Evolutionary conservation across 2,113 vertebrate species (phyloP).

Genomic region (Motacilla alba): DNA sequence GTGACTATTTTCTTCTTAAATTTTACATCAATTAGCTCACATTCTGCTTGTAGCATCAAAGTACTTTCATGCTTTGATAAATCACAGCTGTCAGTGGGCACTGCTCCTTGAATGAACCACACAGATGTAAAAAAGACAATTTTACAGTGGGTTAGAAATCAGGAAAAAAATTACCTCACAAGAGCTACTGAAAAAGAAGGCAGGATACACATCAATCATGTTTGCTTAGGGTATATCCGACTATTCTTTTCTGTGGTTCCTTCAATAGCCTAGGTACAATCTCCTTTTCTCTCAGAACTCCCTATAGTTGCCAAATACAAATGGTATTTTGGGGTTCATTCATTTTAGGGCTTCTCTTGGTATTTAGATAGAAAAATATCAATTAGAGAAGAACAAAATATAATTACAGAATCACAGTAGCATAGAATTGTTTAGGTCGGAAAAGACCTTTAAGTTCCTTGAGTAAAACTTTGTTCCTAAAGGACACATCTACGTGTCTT

Average conservation of each 20-base stretch:
- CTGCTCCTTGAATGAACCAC: neutral
- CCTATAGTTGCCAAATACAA: neutral
- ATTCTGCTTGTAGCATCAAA: neutral
- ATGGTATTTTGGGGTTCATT: neutral
- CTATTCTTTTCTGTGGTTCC: neutral
- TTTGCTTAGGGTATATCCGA: neutral
- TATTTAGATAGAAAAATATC: neutral
- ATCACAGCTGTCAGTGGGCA: neutral
- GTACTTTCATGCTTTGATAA: neutral
- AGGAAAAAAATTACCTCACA: neutral
- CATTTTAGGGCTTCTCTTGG: neutral
- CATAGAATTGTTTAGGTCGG: neutral
- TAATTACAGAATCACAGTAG: neutral
- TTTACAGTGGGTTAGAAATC: neutral
- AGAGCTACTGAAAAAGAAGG: neutral
- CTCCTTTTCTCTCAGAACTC: neutral
- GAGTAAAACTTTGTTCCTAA: neutral
- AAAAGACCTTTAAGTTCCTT: neutral
- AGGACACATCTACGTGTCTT: accelerated
- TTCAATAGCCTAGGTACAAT: neutral
- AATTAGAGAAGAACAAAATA: neutral
- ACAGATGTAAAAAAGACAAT: neutral
- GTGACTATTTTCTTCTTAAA: neutral
- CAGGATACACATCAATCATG: neutral
- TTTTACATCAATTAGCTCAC: conserved; percentile 11